Evolutionary conservation across 2,797 vertebrate species (phyloP), one percentile per base, ranked within the genome.

Genomic region (Sebastes diploproa): DNA sequence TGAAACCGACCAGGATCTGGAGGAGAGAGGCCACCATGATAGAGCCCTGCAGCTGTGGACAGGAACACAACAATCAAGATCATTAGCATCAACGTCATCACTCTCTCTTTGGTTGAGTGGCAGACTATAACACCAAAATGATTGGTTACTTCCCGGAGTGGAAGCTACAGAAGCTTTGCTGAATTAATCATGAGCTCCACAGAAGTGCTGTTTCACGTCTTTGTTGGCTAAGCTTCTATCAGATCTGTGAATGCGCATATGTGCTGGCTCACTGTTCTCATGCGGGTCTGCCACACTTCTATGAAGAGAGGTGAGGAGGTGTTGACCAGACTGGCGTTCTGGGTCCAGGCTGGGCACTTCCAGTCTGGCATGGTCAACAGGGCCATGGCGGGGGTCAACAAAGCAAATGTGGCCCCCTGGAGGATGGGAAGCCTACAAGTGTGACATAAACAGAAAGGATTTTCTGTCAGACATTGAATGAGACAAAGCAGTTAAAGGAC

Each of bases 11-110:
- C 0, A 99, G 25, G 42, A 98, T 95, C 92, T 99, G 97, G 85
- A 99, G 96, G 74, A 98, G 93, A 50, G 98, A 98, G 59, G 97
- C 97, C 30, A 97, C 97, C 95, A 98, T 97, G 88, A 99, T 93
- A 13, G 97, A 96, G n/a, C 98, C 98, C 94, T 99, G 97, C 73
- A 99, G 87, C 98, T 98, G 89, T 80, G 70, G 77, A 80, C 74
- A 81, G 59, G 54, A 72, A 72, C 42, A 87, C 59, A 77, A 50
- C 10, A 59, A 60, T 8, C 6, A 0, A 66, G 30, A 56, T 30
- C 4, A 78, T 79, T 4, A 72, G 22, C 10, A 50, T 67, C 23
- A 22, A 65, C 13, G n/a, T 74, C 64, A 38, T 4, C 2, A n/a
- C 5, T 63, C n/a, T 80, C 20, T 70, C 5, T 63, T 25, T 72